Evolutionary conservation across 2,113 vertebrate species (phyloP).

Genomic region (Oxygymnocypris stewartii): DNA sequence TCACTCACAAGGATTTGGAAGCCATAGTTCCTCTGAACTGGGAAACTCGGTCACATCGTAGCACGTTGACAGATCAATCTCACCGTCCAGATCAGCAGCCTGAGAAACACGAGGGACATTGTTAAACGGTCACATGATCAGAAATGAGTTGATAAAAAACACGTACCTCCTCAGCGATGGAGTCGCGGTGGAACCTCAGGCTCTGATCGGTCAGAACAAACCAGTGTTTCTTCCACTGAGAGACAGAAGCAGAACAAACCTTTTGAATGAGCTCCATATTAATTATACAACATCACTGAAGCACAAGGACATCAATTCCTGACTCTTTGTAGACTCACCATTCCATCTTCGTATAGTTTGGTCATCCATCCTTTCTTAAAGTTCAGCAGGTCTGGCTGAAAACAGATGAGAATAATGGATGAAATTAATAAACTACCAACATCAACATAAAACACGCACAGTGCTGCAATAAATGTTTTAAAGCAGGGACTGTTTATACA

Average conservation of each 20-base stretch:
- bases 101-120: conserved; percentile 55
- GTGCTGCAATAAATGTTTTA: neutral
- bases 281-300: neutral
- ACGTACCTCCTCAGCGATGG: conserved; percentile 92
- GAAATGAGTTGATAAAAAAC: neutral
- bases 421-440: neutral
- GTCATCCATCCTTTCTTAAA: conserved; percentile 99
- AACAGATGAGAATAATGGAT: conserved; percentile 58
- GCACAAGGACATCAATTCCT: neutral
- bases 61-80: conserved; percentile 91
- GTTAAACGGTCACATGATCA: neutral
- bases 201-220: conserved; percentile 96
- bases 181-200: conserved; percentile 93
- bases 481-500: neutral
- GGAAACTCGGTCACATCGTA: conserved; percentile 92
- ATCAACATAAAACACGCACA: neutral
- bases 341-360: conserved; percentile 92
- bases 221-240: conserved; percentile 99
- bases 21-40: conserved; percentile 95
- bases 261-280: neutral
- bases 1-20: conserved; percentile 94
- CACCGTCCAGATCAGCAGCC: conserved; percentile 93
- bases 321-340: conserved; percentile 76
- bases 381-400: conserved; percentile 92
- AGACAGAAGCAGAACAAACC: neutral